Percentiles rank a stretch among this genome's conserved stretches.
Conservation (phyloP, 2,888 invertebrate species). For the Chalcis sispes region DNA sequence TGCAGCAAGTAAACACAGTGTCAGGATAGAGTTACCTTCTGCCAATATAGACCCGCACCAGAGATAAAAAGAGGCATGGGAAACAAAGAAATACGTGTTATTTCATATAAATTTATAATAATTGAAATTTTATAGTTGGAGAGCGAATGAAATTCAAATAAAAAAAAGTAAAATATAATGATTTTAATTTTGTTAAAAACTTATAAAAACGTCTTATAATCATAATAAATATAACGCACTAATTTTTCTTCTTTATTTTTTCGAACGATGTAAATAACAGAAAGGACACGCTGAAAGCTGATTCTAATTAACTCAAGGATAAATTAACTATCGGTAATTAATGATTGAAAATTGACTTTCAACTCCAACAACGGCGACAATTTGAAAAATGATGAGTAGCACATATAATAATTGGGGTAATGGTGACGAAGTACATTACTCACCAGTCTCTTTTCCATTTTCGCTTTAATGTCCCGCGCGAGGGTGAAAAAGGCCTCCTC, state of each 20-base stretch:
- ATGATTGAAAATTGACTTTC: too few relatives aligned
- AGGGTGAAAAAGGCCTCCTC: constrained; percentile 57
- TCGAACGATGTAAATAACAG: too few relatives aligned
- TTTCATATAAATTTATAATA: constrained; percentile 34
- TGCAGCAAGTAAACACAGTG: constrained; percentile 60
- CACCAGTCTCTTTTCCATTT: constrained; percentile 98
- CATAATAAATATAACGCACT: neutral
- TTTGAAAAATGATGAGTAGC: too few relatives aligned
- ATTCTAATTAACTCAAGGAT: neutral
- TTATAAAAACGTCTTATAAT: too few relatives aligned
- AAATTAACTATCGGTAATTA: neutral
- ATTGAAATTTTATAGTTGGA: constrained; percentile 40
- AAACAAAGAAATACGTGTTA: constrained; percentile 66
- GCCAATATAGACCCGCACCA: constrained; percentile 75
- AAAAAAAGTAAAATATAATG: too few relatives aligned
- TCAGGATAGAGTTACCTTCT: constrained; percentile 74
- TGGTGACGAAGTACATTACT: constrained; percentile 67
- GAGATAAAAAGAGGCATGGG: constrained; percentile 74
- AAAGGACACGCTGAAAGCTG: too few relatives aligned
- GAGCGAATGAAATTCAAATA: constrained; percentile 56
- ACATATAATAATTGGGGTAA: constrained; percentile 35
- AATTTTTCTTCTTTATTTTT: too few relatives aligned
- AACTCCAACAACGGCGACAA: constrained; percentile 56
- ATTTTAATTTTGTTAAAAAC: too few relatives aligned
- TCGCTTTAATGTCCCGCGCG: constrained; percentile 79